These are phyloP conservation scores for Galaxias olidus DNA, from an alignment of 2,797 vertebrate species.

Conservation along the genomic window DNA sequence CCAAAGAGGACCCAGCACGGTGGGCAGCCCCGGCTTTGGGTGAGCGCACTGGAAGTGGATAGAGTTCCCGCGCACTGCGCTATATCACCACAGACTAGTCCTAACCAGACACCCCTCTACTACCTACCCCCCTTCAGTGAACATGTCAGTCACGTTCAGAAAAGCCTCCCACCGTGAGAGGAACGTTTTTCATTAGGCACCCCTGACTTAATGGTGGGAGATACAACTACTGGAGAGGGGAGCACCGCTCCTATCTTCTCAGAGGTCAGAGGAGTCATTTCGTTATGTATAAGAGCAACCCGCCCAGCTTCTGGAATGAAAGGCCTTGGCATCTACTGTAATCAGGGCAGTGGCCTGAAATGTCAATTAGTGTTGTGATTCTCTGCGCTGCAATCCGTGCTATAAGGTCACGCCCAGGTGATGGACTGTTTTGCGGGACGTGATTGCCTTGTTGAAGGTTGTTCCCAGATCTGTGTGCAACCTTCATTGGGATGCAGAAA, in stretches of 20 bases:
- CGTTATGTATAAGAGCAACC: neutral
- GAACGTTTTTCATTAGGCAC: slow-evolving; percentile 49
- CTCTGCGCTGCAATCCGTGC: too few species aligned
- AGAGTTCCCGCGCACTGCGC: slow-evolving; percentile 25
- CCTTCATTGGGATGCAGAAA: too few species aligned
- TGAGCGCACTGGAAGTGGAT: slow-evolving; percentile 33
- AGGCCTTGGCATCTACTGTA: slow-evolving; percentile 31
- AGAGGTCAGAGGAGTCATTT: slow-evolving; percentile 19
- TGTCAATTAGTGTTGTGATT: too few species aligned
- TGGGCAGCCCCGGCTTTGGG: slow-evolving; percentile 24
- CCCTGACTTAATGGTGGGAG: slow-evolving; percentile 43
- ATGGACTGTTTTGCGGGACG: too few species aligned
- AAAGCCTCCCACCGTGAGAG: slow-evolving; percentile 4
- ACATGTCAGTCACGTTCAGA: slow-evolving; percentile 42
- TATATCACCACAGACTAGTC: slow-evolving; percentile 36
- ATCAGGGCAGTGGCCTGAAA: slow-evolving; percentile 9
- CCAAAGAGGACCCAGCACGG: slow-evolving; percentile 46
- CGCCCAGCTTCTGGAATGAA: neutral
- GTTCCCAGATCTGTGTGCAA: too few species aligned
- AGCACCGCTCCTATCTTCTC: slow-evolving; percentile 30
- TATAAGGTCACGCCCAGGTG: too few species aligned
- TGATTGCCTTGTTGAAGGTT: too few species aligned
- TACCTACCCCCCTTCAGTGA: slow-evolving; percentile 53
- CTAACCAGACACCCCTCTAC: slow-evolving; percentile 11
- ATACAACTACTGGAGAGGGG: slow-evolving; percentile 14